A percentile compares a stretch with the other conserved stretches of the same genome.
These are phyloP conservation scores for Lypha dubia DNA, from an alignment of 2,888 invertebrate genomes.

Conservation along the genomic window DNA sequence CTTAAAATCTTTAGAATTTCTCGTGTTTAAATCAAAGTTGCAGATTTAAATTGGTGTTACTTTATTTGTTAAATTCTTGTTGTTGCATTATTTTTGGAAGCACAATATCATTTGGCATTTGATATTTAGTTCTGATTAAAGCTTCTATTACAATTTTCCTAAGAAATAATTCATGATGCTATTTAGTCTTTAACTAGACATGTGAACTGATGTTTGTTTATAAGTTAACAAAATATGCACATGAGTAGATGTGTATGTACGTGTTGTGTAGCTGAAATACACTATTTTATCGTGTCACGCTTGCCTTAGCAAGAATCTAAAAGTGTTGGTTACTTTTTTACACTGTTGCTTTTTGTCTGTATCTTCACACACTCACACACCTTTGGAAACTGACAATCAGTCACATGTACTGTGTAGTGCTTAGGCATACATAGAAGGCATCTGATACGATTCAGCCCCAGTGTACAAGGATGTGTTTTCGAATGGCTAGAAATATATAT, in stretches of 20 bases:
- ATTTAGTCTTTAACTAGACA: slow-evolving; percentile 1
- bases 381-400: background rate
- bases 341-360: slow-evolving; percentile 57
- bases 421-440: slow-evolving; percentile 53
- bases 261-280: too few species aligned
- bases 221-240: background rate
- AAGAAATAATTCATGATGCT: background rate
- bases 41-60: background rate
- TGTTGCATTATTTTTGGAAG: slow-evolving; percentile 18
- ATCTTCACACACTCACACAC: slow-evolving; percentile 1
- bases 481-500: background rate
- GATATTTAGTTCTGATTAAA: slow-evolving; percentile 30
- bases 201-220: background rate
- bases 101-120: slow-evolving; percentile 60
- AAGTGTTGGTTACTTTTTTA: slow-evolving; percentile 59
- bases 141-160: slow-evolving; percentile 12
- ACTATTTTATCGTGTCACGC: slow-evolving; percentile 34
- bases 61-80: background rate
- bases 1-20: background rate
- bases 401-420: slow-evolving; percentile 16
- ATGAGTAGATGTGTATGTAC: background rate
- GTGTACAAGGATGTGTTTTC: slow-evolving; percentile 43
- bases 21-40: background rate
- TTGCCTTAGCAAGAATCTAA: slow-evolving; percentile 25
- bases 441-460: slow-evolving; percentile 56